These are phyloP conservation scores for Cromileptes altivelis DNA, from an alignment of 2,113 vertebrate genomes.

Conservation along the genomic window DNA sequence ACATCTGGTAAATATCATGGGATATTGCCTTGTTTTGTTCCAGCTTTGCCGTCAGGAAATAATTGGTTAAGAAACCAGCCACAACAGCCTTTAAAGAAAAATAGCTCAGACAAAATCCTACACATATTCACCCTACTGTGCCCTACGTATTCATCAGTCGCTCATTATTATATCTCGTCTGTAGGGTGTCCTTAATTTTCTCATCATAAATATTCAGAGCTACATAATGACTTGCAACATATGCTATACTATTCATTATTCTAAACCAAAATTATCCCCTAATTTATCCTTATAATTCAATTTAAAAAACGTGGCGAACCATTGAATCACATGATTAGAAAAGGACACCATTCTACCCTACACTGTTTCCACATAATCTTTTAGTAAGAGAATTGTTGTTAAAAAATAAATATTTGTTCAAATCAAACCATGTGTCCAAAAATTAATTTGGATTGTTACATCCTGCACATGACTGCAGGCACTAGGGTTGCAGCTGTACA, in stretches of 20 bases:
- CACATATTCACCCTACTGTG: background rate
- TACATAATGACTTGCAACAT: background rate
- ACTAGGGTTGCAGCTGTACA: no score
- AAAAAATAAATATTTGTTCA: background rate
- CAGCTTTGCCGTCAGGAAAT: conserved; percentile 9
- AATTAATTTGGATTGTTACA: conserved; percentile 12
- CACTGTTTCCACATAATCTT: conserved; percentile 2
- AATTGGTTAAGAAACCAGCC: conserved; percentile 26
- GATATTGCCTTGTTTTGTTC: conserved; percentile 43
- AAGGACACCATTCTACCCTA: background rate
- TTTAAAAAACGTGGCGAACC: background rate
- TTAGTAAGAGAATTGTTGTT: conserved; percentile 4
- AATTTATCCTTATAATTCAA: background rate
- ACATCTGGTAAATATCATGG: conserved; percentile 30
- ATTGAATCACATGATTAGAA: background rate
- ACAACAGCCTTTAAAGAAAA: background rate
- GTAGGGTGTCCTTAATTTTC: background rate
- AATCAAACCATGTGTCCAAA: background rate
- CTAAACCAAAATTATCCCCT: background rate
- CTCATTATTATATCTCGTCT: background rate
- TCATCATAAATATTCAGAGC: background rate
- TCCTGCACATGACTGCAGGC: background rate
- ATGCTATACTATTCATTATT: background rate
- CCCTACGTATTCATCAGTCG: background rate
- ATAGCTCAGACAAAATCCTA: conserved; percentile 14